Percentiles rank a stretch among this genome's conserved stretches.
Conservation (phyloP, 2,797 vertebrate genomes). For the Megaceryle alcyon region DNA sequence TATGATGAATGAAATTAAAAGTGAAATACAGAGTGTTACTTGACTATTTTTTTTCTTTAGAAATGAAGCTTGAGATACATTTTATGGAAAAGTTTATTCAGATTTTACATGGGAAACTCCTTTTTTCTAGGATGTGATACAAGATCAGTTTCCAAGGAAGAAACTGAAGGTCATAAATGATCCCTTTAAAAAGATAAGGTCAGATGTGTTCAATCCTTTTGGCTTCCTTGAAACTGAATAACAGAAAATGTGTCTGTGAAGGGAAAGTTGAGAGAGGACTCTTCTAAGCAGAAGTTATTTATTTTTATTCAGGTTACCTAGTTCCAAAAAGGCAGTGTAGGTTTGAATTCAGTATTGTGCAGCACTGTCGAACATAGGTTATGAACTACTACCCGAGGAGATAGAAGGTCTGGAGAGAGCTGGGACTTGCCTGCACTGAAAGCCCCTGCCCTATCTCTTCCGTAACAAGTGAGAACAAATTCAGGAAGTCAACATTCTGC, state of each 20-base stretch:
- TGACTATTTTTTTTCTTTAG: neutral
- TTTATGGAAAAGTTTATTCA: neutral
- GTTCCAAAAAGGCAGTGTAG: neutral
- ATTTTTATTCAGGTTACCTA: neutral
- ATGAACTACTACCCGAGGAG: neutral
- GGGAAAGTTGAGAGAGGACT: neutral
- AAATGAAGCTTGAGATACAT: neutral
- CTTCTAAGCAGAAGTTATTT: neutral
- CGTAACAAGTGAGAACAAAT: rapidly evolving
- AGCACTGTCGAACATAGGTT: neutral
- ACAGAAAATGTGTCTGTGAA: neutral
- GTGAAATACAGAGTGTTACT: neutral
- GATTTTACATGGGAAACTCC: neutral
- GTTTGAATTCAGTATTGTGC: neutral
- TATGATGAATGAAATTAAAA: neutral
- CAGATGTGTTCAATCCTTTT: neutral
- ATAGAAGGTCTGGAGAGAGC: neutral
- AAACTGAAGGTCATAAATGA: neutral
- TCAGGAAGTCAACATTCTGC: neutral
- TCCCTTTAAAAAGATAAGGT: neutral
- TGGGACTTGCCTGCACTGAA: neutral
- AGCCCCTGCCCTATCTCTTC: neutral
- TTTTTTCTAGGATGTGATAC: neutral
- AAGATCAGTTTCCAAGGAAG: neutral
- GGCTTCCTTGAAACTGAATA: neutral